Evolutionary conservation across 2,888 invertebrate genomes (phyloP).

Genomic region (Reticulitermes lucifugus): DNA sequence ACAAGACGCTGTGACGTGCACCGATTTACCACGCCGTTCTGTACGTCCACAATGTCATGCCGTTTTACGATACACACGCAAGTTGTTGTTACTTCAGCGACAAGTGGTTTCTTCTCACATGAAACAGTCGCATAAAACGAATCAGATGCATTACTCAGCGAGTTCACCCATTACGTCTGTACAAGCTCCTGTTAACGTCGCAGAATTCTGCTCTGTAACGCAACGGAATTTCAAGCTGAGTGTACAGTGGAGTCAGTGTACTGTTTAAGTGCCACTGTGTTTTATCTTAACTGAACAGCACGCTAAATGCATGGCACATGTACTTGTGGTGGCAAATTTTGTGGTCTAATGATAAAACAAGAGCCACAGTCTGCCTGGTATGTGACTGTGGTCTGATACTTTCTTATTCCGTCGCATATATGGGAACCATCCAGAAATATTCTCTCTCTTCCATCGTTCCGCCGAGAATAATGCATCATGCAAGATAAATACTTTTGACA

Average conservation of each 20-base stretch:
- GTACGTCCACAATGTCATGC: too few species aligned
- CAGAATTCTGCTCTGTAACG: neutral
- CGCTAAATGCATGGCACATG: neutral
- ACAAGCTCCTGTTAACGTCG: neutral
- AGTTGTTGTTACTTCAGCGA: neutral
- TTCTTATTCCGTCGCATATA: neutral
- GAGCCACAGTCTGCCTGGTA: neutral
- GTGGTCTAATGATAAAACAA: neutral
- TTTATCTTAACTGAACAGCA: neutral
- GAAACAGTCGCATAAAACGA: neutral
- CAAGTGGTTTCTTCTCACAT: neutral
- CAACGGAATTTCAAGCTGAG: neutral
- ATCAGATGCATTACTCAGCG: neutral
- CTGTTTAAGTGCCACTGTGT: neutral
- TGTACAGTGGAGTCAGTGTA: neutral
- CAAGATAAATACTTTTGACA: conserved; percentile 7
- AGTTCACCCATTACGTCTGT: neutral
- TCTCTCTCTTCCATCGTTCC: neutral
- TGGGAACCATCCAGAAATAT: neutral
- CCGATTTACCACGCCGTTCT: too few species aligned
- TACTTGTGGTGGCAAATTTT: neutral
- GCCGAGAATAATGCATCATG: conserved; percentile 5
- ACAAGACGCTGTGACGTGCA: too few species aligned
- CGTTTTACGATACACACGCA: neutral
- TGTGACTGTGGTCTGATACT: neutral